phyloP scores from a whole-genome alignment of 2,888 invertebrate genomes.

The Philopedon plagiatum region DNA sequence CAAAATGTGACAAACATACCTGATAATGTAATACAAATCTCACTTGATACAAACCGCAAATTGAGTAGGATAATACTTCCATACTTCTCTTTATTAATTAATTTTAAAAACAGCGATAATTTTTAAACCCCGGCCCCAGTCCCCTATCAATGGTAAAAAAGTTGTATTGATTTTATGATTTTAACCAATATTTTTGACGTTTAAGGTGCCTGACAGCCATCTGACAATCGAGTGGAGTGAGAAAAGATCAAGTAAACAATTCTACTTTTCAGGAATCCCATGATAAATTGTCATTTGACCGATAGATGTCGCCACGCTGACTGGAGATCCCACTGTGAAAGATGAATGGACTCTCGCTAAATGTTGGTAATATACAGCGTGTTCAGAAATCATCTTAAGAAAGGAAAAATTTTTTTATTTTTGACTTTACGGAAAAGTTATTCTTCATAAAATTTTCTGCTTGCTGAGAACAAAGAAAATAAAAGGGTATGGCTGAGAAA shows the following conservation, averaged over 20 bases:
- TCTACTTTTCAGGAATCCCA: not conserved
- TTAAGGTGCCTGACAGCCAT: not conserved
- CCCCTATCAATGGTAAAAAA: not conserved
- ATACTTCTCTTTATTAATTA: not conserved
- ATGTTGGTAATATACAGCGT: too few relatives aligned
- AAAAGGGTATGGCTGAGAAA: too few relatives aligned
- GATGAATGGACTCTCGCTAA: too few relatives aligned
- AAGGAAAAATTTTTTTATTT: too few relatives aligned
- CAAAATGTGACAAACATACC: not conserved
- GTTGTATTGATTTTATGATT: slow-evolving; percentile 13
- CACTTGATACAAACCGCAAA: slow-evolving; percentile 1
- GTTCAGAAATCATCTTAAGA: too few relatives aligned
- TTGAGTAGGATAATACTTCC: not conserved
- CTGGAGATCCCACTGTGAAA: too few relatives aligned
- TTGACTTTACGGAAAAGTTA: too few relatives aligned
- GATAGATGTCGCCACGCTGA: too few relatives aligned
- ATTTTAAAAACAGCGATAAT: not conserved
- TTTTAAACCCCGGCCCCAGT: slow-evolving; percentile 15
- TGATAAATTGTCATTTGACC: too few relatives aligned
- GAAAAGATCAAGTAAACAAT: not conserved
- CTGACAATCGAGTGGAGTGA: not conserved
- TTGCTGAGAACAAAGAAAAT: too few relatives aligned
- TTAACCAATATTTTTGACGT: too few relatives aligned
- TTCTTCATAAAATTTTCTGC: too few relatives aligned
- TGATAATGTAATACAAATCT: not conserved